These are phyloP conservation scores for Melanchra persicariae DNA, from an alignment of 2,888 invertebrate genomes.

Conservation along the genomic window DNA sequence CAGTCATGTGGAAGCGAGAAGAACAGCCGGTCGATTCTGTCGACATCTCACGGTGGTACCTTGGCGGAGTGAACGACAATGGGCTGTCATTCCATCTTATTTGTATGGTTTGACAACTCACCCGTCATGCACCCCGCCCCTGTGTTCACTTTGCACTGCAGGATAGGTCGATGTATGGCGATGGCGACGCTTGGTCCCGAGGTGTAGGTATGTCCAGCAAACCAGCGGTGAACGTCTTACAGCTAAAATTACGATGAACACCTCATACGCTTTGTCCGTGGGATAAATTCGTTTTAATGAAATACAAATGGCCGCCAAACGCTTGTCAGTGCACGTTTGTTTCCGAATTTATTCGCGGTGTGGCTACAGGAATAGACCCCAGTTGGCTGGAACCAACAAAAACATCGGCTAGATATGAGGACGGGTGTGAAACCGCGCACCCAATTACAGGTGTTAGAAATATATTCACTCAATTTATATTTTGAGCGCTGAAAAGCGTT, in stretches of 20 bases:
- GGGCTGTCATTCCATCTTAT: too few relatives aligned
- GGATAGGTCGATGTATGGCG: too few relatives aligned
- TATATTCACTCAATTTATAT: conserved; percentile 46
- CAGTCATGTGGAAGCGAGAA: too few relatives aligned
- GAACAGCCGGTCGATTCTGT: too few relatives aligned
- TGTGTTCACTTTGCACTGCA: too few relatives aligned
- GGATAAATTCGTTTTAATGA: conserved; percentile 41
- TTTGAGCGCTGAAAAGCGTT: conserved; percentile 22
- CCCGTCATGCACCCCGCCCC: too few relatives aligned
- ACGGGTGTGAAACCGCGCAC: conserved; percentile 51
- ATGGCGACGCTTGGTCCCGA: too few relatives aligned
- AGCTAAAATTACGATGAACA: background rate
- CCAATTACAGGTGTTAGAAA: conserved; percentile 66
- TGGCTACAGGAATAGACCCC: conserved; percentile 71
- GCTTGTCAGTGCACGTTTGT: conserved; percentile 66
- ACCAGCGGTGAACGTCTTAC: background rate
- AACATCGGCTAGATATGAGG: conserved; percentile 65
- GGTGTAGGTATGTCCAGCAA: too few relatives aligned
- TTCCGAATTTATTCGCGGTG: conserved; percentile 73
- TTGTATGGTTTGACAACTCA: too few relatives aligned
- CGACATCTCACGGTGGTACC: too few relatives aligned
- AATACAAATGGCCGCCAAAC: conserved; percentile 50
- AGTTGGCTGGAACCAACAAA: conserved; percentile 62
- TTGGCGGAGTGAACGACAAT: too few relatives aligned
- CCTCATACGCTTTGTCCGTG: conserved; percentile 1